Percentiles rank a stretch among this genome's conserved stretches.
Conservation (phyloP, 2,113 vertebrate genomes). For the Notothenia rossii region DNA sequence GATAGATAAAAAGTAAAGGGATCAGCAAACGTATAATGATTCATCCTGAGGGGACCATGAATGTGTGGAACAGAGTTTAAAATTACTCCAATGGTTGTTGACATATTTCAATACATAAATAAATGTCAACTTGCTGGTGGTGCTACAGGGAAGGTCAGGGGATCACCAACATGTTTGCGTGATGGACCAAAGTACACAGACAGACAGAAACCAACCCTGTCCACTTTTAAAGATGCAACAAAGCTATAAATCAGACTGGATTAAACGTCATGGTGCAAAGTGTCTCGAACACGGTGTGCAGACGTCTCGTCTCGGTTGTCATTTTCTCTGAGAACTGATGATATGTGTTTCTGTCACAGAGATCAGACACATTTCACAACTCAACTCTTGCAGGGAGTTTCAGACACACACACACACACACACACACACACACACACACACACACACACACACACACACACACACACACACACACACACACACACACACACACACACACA, state of each 20-base stretch:
- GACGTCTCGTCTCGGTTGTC: constrained; percentile 4
- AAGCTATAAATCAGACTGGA: constrained; percentile 8
- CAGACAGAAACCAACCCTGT: too few relatives aligned
- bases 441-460: too few relatives aligned
- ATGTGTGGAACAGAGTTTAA: not conserved
- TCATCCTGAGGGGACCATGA: not conserved
- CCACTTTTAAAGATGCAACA: too few relatives aligned
- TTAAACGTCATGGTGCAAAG: not conserved
- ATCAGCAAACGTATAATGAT: too few relatives aligned
- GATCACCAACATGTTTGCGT: too few relatives aligned
- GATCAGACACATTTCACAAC: constrained; percentile 74
- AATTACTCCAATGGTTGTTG: not conserved
- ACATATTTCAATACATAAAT: not conserved
- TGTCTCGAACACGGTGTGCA: not conserved
- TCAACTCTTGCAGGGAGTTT: constrained; percentile 25
- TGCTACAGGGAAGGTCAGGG: not conserved
- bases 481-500: not conserved
- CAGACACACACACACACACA: constrained; percentile 5
- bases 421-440: not conserved
- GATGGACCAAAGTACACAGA: too few relatives aligned
- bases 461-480: too few relatives aligned
- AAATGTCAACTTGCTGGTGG: not conserved
- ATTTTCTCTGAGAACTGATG: constrained; percentile 20
- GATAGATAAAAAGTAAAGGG: not conserved
- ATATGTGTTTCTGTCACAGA: constrained; percentile 66